Percentiles rank a stretch among this genome's conserved stretches.
Conservation (phyloP, 2,888 invertebrate genomes). For the Theretra japonica region DNA sequence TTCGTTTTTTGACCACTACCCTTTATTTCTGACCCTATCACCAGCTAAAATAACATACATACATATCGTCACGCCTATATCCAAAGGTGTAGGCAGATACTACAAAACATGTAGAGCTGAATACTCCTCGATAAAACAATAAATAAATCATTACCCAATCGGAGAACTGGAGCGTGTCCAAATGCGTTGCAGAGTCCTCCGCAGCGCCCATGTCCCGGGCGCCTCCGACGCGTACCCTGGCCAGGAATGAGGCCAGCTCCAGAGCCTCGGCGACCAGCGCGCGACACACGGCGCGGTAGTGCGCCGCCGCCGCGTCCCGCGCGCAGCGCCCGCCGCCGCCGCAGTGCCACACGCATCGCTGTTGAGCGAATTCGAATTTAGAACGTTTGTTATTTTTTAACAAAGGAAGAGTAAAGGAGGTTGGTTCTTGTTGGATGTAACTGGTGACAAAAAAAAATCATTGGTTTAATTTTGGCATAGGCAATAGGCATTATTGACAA, state of each 20-base stretch:
- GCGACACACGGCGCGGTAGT: slow-evolving; percentile 96
- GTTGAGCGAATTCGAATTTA: slow-evolving; percentile 33
- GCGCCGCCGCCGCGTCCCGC: slow-evolving; percentile 87
- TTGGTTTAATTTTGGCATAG: no score
- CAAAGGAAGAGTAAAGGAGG: not conserved
- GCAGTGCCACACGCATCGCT: slow-evolving; percentile 81
- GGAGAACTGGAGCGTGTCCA: slow-evolving; percentile 93
- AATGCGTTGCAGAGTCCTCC: slow-evolving; percentile 88
- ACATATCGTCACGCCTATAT: no score
- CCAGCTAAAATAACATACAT: no score
- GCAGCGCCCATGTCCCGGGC: slow-evolving; percentile 87
- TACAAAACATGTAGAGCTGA: no score
- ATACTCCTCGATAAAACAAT: no score
- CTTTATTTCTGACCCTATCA: no score
- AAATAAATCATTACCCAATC: slow-evolving; percentile 90
- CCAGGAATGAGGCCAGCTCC: slow-evolving; percentile 95
- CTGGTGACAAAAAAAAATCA: no score
- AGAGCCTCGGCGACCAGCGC: slow-evolving; percentile 96
- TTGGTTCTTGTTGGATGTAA: not conserved
- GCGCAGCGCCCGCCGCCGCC: slow-evolving; percentile 74
- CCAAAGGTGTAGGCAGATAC: no score
- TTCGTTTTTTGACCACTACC: no score
- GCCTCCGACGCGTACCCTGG: slow-evolving; percentile 89
- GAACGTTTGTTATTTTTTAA: no score
- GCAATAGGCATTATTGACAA: no score